Conservation (phyloP, 2,797 vertebrate genomes). For the Phoeniculus purpureus region DNA sequence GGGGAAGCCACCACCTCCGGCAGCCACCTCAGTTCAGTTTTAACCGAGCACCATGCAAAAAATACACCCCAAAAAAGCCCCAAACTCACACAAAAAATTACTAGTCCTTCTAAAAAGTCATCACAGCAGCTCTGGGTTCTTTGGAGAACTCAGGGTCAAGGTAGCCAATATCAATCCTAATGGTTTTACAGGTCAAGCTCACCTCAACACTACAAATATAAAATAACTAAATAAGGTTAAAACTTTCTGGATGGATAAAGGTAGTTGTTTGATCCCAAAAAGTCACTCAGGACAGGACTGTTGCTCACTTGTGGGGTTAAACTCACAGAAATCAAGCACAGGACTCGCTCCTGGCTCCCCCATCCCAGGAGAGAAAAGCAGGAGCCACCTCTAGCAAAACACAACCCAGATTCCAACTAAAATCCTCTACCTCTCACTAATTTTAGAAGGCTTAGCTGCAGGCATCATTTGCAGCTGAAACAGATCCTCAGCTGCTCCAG, state of each 20-base stretch:
- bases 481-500: conserved; percentile 5
- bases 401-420: fast-evolving
- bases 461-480: background rate
- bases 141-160: too few species aligned
- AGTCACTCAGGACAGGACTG: fast-evolving
- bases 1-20: background rate
- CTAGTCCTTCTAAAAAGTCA: fast-evolving
- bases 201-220: too few species aligned
- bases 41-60: fast-evolving
- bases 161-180: too few species aligned
- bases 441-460: background rate
- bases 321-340: background rate
- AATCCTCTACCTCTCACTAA: background rate
- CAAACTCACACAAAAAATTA: background rate
- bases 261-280: fast-evolving
- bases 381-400: background rate
- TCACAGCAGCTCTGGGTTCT: fast-evolving
- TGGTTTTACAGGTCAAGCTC: too few species aligned
- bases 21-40: background rate
- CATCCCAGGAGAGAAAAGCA: fast-evolving
- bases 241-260: fast-evolving
- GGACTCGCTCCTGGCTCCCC: background rate
- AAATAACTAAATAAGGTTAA: background rate
- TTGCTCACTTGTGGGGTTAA: fast-evolving
- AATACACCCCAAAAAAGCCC: fast-evolving